phyloP scores from a whole-genome alignment of 2,113 vertebrate species.

The Puffinus mauretanicus region DNA sequence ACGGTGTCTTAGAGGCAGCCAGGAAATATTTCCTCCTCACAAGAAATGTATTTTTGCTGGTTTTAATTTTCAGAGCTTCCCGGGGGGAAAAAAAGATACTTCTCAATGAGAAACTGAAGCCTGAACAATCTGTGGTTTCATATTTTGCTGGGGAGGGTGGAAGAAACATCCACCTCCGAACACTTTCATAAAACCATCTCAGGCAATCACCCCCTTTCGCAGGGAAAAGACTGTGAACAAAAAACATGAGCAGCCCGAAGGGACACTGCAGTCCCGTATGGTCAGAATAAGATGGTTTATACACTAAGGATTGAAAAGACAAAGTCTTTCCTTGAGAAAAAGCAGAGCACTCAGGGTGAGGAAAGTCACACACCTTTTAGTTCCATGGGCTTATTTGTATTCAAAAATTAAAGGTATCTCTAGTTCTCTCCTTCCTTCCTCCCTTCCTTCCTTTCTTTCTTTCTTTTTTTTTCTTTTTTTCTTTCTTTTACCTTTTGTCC shows the following conservation, averaged over 20 bases:
- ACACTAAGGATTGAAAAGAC: background rate
- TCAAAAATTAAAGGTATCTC: background rate
- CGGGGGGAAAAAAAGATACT: background rate
- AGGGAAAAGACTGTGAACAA: background rate
- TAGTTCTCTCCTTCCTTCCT: no score
- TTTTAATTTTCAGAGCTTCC: slow-evolving; percentile 49
- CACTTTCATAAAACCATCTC: background rate
- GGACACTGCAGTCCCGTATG: background rate
- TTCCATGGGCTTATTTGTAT: background rate
- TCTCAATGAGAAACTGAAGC: slow-evolving; percentile 25
- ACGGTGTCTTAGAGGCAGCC: background rate
- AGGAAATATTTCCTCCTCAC: slow-evolving; percentile 21
- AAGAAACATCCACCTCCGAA: background rate
- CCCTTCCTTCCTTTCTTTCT: no score
- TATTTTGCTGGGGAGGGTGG: background rate
- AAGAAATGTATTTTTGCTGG: slow-evolving; percentile 22
- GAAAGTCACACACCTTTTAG: background rate
- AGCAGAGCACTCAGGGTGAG: background rate
- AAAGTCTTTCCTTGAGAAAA: background rate
- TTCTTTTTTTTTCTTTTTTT: no score
- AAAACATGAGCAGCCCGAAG: background rate
- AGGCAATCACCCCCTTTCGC: background rate
- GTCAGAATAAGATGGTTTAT: background rate
- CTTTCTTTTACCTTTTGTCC: background rate
- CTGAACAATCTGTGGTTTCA: background rate